Base-by-base conservation (phyloP, 2,888 invertebrate genomes). In the Leptinotarsa rubiginosa region DNA sequence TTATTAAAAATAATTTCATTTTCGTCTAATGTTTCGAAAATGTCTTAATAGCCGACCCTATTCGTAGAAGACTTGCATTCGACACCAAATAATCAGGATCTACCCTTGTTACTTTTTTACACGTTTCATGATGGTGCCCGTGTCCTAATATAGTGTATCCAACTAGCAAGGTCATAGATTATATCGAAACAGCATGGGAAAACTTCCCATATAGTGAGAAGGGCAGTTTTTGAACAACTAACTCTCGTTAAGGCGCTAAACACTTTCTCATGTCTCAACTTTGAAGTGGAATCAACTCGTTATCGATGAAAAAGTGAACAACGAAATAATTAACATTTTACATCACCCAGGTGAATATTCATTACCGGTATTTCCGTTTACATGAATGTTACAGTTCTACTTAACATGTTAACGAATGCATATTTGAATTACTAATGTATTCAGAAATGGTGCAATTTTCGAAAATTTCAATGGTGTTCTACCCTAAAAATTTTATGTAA, bases 351-450 rank as follows among this genome's bases (percentile, higher is more conserved):
- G 62, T 62, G 62, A 62, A 62, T 62, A 62, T 62, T 62, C 16
- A 62, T 31, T 31, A 62, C 62, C 62, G 18, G 25, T 31, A 62
- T 62, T 62, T 62, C 62, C 62, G 62, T 62, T 62, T 62, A 62
- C 41, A n/a, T 62, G 31, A 15, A 31, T 25, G 31, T 4, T n/a
- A 62, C 62, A 31, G 41, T 62, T 41, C 5, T 41, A 16, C n/a
- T 62, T n/a, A 62, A 7, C 41, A 41, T 62, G 16, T 62, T 62
- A 62, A 41, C 41, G 62, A 18, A 18, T 31, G 12, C 62, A 62
- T 50, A 50, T 41, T 62, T 31, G 62, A 56, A 56, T 56, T 4
- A 25, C 22, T 13, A 56, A 56, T 56, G 13, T 22, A 22, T 56
- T 22, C 20, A 56, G 56, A 22, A 18, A 10, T 18, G 15, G 22